Evolutionary conservation across 2,888 invertebrate species (phyloP).

Genomic region (Perizoma affinitatum): DNA sequence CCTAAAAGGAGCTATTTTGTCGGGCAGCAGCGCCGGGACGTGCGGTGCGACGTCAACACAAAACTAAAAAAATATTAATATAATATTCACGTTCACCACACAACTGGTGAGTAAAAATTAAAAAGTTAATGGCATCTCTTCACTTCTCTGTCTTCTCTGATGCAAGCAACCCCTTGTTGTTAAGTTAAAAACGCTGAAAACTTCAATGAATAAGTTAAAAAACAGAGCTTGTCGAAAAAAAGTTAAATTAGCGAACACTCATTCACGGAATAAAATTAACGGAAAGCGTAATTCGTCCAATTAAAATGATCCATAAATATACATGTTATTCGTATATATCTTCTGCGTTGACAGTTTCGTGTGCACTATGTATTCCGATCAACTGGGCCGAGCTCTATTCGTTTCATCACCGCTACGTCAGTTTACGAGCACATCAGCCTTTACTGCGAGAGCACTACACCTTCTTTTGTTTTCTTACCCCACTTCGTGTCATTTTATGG

Average conservation of each 20-base stretch:
- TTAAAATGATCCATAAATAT: conserved; percentile 59
- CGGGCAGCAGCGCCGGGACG: conserved; percentile 32
- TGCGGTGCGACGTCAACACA: conserved; percentile 57
- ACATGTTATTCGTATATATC: conserved; percentile 52
- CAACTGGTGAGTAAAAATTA: conserved; percentile 53
- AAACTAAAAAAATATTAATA: conserved; percentile 75
- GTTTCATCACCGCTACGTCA: conserved; percentile 58
- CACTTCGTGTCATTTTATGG: conserved; percentile 58
- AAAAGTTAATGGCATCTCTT: conserved; percentile 57
- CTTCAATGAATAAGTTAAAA: conserved; percentile 42
- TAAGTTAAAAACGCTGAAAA: conserved; percentile 49
- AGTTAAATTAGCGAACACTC: conserved; percentile 46
- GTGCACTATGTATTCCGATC: conserved; percentile 33
- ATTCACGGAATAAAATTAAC: conserved; percentile 45
- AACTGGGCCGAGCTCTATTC: conserved; percentile 52
- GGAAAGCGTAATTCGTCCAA: conserved; percentile 53
- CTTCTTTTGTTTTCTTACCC: conserved; percentile 61
- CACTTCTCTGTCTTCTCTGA: conserved; percentile 54
- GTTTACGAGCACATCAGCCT: conserved; percentile 69
- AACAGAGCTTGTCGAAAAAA: conserved; percentile 36
- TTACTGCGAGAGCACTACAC: conserved; percentile 67
- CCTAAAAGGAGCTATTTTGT: conserved; percentile 56
- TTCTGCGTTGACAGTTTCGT: conserved; percentile 50
- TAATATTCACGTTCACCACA: conserved; percentile 55
- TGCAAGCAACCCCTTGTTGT: conserved; percentile 55